These are phyloP conservation scores for Perithous albicinctus DNA, from an alignment of 2,888 invertebrate species.

Conservation along the genomic window DNA sequence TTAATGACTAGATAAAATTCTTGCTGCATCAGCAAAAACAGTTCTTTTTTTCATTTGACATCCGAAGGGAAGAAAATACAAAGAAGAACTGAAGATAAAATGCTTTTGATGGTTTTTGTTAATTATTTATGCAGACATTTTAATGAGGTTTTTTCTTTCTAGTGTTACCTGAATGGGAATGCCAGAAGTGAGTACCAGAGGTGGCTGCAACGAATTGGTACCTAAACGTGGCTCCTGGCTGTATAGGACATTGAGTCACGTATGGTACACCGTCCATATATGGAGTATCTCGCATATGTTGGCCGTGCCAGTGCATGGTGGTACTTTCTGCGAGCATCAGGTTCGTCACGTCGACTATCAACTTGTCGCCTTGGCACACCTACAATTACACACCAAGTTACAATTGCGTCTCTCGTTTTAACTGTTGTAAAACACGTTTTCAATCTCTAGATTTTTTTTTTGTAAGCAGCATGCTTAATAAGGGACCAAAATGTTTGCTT, in stretches of 20 bases:
- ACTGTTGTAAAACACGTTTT: conserved; percentile 56
- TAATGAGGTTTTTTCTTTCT: neutral
- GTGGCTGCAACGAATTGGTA: conserved; percentile 91
- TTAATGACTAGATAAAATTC: too few relatives aligned
- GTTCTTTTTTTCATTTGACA: too few relatives aligned
- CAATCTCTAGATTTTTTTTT: conserved; percentile 53
- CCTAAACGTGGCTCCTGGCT: conserved; percentile 90
- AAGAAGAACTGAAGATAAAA: neutral
- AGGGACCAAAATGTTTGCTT: conserved; percentile 7
- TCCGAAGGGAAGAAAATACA: too few relatives aligned
- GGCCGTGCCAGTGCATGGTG: conserved; percentile 96
- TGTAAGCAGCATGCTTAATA: conserved; percentile 26
- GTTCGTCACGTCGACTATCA: conserved; percentile 94
- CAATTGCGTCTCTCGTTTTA: conserved; percentile 6
- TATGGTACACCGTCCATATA: conserved; percentile 96
- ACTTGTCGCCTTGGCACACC: conserved; percentile 94
- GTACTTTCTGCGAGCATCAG: conserved; percentile 92
- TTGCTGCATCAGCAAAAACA: too few relatives aligned
- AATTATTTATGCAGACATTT: neutral
- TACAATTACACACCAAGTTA: conserved; percentile 78
- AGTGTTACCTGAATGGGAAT: conserved; percentile 88
- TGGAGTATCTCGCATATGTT: conserved; percentile 91
- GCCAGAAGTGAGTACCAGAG: conserved; percentile 95
- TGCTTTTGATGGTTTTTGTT: neutral
- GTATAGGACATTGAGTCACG: conserved; percentile 94